Evolutionary conservation across 1,140 invertebrate species (phyloP).

Genomic region (Aphelinus atriplicis): DNA sequence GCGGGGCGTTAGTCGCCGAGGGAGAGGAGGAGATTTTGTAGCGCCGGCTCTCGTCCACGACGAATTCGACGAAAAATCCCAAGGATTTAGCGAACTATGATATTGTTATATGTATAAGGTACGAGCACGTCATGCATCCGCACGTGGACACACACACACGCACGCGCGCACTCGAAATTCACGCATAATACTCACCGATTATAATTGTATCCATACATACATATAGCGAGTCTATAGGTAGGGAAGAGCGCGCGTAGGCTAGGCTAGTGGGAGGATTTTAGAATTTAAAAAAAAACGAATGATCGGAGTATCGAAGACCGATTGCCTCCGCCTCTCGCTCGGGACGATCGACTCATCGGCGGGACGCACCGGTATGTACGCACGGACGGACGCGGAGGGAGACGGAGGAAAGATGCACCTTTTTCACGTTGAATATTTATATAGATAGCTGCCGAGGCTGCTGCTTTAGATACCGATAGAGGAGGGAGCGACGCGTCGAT

Average conservation of each 20-base stretch:
- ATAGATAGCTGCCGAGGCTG: slow-evolving; percentile 2
- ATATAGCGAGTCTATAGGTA: slow-evolving; percentile 6
- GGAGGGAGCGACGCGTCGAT: no score
- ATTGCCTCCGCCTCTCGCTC: not conserved
- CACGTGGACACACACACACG: not conserved
- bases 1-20: no score
- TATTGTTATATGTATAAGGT: slow-evolving; percentile 15
- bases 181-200: no score
- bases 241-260: not conserved
- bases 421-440: slow-evolving; percentile 37
- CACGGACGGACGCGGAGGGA: no score
- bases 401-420: not conserved
- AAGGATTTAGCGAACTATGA: slow-evolving; percentile 12
- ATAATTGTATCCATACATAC: no score
- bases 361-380: no score
- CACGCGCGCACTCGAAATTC: not conserved
- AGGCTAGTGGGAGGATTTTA: not conserved
- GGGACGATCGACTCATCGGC: no score
- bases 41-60: not conserved
- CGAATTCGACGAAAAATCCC: not conserved
- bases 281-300: not conserved
- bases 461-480: no score
- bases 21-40: not conserved
- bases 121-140: slow-evolving; percentile 25
- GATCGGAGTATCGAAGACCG: not conserved